A percentile compares a stretch with the other conserved stretches of the same genome.
phyloP scores from a whole-genome alignment of 2,113 vertebrate genomes.

The Lasiurus cinereus region DNA sequence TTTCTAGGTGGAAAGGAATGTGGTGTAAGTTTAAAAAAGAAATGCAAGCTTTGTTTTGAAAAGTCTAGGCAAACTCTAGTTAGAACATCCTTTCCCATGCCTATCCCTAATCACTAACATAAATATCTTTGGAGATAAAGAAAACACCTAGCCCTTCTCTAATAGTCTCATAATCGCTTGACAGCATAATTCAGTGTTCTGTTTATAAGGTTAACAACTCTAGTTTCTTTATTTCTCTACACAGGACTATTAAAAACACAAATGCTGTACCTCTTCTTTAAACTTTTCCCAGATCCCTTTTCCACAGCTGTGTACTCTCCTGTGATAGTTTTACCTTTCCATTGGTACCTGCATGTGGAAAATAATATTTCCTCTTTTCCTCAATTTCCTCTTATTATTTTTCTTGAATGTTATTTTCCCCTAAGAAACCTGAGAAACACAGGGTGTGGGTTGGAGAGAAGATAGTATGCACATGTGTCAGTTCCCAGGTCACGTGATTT shows the following conservation, averaged over 20 bases:
- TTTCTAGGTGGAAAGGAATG: not conserved
- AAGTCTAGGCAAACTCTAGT: not conserved
- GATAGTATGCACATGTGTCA: rapidly evolving
- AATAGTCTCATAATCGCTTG: not conserved
- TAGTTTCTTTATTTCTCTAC: not conserved
- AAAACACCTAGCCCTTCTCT: not conserved
- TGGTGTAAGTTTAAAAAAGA: not conserved
- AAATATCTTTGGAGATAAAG: not conserved
- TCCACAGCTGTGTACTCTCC: not conserved
- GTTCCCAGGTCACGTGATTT: not conserved
- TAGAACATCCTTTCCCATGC: not conserved
- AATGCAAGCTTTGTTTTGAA: not conserved
- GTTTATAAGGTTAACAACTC: not conserved
- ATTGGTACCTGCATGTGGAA: not conserved
- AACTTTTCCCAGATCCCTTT: not conserved
- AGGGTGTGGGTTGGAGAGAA: too few relatives aligned
- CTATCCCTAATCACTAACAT: not conserved
- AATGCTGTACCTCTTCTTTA: not conserved
- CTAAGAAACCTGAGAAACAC: not conserved
- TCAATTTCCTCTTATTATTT: not conserved
- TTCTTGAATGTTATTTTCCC: not conserved
- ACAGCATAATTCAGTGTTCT: not conserved
- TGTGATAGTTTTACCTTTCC: not conserved
- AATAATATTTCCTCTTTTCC: not conserved
- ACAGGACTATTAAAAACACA: not conserved